phyloP scores from a whole-genome alignment of 2,888 invertebrate genomes.

The Thera britannica region DNA sequence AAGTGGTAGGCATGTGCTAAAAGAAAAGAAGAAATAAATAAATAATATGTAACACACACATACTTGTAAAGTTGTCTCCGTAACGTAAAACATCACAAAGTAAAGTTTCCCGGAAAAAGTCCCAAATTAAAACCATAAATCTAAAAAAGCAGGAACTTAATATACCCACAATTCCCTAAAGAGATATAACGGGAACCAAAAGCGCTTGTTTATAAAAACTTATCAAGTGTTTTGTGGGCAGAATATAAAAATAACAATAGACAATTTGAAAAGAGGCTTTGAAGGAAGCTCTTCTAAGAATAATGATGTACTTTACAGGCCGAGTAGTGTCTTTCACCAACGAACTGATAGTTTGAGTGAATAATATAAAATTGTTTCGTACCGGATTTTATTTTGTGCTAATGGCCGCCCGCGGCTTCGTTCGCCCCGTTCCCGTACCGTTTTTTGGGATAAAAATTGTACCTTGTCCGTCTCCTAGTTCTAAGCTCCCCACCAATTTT shows the following conservation, averaged over 20 bases:
- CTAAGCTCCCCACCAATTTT: too few relatives aligned
- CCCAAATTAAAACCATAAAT: slow-evolving; percentile 27
- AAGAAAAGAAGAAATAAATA: too few relatives aligned
- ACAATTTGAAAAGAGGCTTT: slow-evolving; percentile 4
- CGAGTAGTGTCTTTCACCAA: background rate
- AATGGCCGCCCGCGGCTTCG: too few relatives aligned
- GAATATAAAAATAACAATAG: slow-evolving; percentile 32
- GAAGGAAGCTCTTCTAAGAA: background rate
- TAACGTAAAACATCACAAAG: slow-evolving; percentile 4
- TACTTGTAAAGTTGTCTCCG: background rate
- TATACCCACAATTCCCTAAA: slow-evolving; percentile 30
- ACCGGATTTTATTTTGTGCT: background rate
- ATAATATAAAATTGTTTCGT: slow-evolving; percentile 5
- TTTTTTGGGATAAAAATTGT: too few relatives aligned
- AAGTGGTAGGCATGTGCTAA: too few relatives aligned
- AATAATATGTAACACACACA: too few relatives aligned
- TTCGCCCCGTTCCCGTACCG: too few relatives aligned
- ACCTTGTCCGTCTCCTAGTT: too few relatives aligned
- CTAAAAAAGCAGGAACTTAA: slow-evolving; percentile 25
- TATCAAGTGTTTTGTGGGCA: slow-evolving; percentile 30
- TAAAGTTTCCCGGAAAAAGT: slow-evolving; percentile 12
- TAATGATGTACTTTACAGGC: slow-evolving; percentile 16
- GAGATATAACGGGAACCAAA: slow-evolving; percentile 29
- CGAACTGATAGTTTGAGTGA: slow-evolving; percentile 16
- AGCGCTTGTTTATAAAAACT: slow-evolving; percentile 26